Evolutionary conservation across 2,888 invertebrate genomes (phyloP).

Genomic region (Tanypteryx hageni): DNA sequence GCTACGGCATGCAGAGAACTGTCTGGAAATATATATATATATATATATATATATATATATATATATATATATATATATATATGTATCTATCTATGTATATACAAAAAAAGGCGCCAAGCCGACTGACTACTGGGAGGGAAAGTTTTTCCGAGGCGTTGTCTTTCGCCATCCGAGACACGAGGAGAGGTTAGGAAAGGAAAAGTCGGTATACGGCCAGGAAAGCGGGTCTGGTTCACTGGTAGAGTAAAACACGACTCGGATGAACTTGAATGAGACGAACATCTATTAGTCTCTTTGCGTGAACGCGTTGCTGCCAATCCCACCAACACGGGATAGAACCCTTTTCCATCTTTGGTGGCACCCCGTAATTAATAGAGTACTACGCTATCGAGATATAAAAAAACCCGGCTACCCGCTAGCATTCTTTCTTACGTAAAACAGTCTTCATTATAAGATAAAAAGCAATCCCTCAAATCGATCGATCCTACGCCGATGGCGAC

Average conservation of each 20-base stretch:
- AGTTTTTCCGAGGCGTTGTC: background rate
- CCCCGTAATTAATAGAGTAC: too few relatives aligned
- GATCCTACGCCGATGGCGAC: too few relatives aligned
- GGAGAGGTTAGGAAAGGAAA: background rate
- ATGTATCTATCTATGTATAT: background rate
- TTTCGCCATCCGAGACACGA: background rate
- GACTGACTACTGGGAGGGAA: slow-evolving; percentile 9
- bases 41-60: background rate
- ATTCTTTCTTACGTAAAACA: too few relatives aligned
- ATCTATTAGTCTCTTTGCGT: too few relatives aligned
- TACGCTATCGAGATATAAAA: too few relatives aligned
- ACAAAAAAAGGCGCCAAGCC: slow-evolving; percentile 52
- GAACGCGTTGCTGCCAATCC: too few relatives aligned
- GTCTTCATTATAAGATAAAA: too few relatives aligned
- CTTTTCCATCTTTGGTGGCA: too few relatives aligned
- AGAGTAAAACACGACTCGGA: background rate
- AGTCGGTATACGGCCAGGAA: background rate
- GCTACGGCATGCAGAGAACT: too few relatives aligned
- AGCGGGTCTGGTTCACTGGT: background rate
- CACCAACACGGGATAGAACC: too few relatives aligned
- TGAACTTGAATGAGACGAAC: background rate
- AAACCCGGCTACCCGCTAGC: too few relatives aligned
- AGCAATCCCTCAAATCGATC: too few relatives aligned
- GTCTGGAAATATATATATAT: background rate
- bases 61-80: background rate